Base-by-base conservation (phyloP, 2,888 invertebrate genomes). In the Drosophila nr. fundita region DNA sequence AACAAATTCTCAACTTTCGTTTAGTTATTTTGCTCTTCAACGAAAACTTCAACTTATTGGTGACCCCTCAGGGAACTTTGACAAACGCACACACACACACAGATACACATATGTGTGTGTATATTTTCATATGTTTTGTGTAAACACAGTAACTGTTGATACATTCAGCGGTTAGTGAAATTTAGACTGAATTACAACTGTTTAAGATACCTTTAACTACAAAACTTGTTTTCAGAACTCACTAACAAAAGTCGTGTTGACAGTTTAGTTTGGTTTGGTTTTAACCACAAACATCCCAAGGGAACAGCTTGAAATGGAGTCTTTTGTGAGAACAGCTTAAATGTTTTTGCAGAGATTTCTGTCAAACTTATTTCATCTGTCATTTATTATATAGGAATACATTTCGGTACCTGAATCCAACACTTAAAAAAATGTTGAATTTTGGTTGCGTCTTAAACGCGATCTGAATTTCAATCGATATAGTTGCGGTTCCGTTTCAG, bases 1-100 rank as follows among this genome's bases (percentile, higher is more conserved):
- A 63, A 67, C 55, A 68, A 78, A 69, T 79, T 75, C 68, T 71
- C 71, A 65, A 62, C 65, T 63, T 63, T 55, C 68, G 59, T 76
- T 78, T 42, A 68, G 70, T 65, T 63, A 59, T 71, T 61, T 48
- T 36, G 30, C 30, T 21, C 21, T 57, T 42, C 30, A 29, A 54
- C 24, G 15, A 36, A 34, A 30, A 40, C 29, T 48, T 59, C 34
- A 50, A 30, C 42, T 34, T 62, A 49, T 50, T 58, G 48, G 21
- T 69, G 48, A 53, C 62, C 62, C 62, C 45, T 13, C 8, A 13
- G 78, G 75, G 48, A 59, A 61, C 48, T 74, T 54, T 64, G 70
- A 60, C 70, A 60, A 72, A 21, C 13, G 13, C n/a, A 34, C 48
- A 67, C 54, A 54, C 27, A 42, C 18, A 24, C 8, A 5, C 40